Evolutionary conservation across 2,797 vertebrate genomes (phyloP).

Genomic region (Jordanella pulchra): DNA sequence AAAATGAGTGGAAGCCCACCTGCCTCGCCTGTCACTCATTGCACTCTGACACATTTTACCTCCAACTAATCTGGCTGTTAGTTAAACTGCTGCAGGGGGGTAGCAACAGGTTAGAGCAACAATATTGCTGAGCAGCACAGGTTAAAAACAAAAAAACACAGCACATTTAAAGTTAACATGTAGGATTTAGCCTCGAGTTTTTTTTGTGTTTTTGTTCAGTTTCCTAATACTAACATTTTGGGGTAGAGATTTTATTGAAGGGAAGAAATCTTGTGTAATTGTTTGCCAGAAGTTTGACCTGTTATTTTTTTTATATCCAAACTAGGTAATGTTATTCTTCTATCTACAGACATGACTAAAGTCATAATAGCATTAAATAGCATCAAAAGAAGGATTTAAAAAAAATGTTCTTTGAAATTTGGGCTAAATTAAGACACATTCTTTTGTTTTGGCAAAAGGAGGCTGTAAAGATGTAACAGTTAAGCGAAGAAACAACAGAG

Average conservation of each 20-base stretch:
- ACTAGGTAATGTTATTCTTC: not conserved
- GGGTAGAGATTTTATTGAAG: not conserved
- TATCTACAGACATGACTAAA: not conserved
- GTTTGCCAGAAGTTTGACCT: not conserved
- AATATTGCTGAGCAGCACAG: not conserved
- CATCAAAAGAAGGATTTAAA: no score
- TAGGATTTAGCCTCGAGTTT: no score
- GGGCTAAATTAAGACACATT: no score
- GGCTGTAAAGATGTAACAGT: not conserved
- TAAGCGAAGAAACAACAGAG: not conserved
- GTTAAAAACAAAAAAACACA: not conserved
- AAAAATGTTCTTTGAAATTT: no score
- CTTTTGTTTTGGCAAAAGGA: no score
- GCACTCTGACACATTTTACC: not conserved
- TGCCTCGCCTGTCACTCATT: constrained; percentile 68
- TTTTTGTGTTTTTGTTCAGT: not conserved
- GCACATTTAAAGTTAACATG: not conserved
- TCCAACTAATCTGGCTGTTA: constrained; percentile 18
- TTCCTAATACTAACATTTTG: not conserved
- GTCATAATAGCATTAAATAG: not conserved
- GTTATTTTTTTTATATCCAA: not conserved
- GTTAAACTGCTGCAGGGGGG: not conserved
- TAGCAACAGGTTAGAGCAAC: not conserved
- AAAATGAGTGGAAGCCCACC: constrained; percentile 43
- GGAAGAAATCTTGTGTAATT: not conserved